These are phyloP conservation scores for Dicaeum eximium DNA, from an alignment of 2,113 vertebrate genomes.

Conservation along the genomic window DNA sequence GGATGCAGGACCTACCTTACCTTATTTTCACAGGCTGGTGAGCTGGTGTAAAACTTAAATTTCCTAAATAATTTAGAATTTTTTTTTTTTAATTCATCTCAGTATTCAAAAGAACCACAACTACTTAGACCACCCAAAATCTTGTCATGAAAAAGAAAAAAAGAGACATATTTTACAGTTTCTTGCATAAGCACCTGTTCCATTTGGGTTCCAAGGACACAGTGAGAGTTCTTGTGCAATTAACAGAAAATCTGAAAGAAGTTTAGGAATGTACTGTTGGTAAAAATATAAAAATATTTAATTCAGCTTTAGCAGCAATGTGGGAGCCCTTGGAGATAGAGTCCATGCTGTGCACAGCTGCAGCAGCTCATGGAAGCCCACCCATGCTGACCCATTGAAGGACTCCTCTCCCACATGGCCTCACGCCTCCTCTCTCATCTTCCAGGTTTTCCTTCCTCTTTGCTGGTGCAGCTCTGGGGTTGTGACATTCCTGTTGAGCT, in stretches of 20 bases:
- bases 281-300: neutral
- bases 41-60: rapidly evolving
- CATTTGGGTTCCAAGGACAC: neutral
- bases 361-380: neutral
- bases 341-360: neutral
- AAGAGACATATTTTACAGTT: neutral
- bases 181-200: rapidly evolving
- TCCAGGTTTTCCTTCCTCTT: neutral
- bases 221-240: neutral
- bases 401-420: rapidly evolving
- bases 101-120: neutral
- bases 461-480: neutral
- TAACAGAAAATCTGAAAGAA: neutral
- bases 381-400: neutral
- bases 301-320: neutral
- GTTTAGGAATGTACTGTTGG: neutral
- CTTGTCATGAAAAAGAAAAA: neutral
- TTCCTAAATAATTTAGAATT: neutral
- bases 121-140: neutral
- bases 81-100: neutral
- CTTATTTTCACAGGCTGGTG: neutral
- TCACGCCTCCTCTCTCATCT: neutral
- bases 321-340: neutral
- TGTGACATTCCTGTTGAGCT: neutral
- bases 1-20: too few relatives aligned